Conservation (phyloP, 1,140 invertebrate species). For the Drosophila lacertosa region DNA sequence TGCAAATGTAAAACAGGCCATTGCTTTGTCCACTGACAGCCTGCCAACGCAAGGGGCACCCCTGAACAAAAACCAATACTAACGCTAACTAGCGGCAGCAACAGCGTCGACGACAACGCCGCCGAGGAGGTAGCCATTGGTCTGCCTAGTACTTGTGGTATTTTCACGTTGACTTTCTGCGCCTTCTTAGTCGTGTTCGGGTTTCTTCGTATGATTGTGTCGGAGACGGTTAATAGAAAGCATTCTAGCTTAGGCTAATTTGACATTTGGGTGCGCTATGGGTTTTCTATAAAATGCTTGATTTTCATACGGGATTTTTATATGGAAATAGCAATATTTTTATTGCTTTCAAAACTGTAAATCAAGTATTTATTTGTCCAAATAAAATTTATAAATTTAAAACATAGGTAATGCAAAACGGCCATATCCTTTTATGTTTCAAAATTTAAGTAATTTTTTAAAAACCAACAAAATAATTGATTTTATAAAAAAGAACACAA, state of each 20-base stretch:
- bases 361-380: too few species aligned
- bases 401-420: too few species aligned
- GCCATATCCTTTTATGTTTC: not conserved
- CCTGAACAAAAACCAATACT: conserved; percentile 11
- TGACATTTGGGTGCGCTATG: conserved; percentile 5
- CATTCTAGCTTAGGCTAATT: conserved; percentile 6
- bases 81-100: conserved; percentile 8
- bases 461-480: conserved; percentile 34
- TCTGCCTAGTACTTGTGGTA: conserved; percentile 28
- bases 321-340: too few species aligned
- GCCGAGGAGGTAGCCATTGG: conserved; percentile 42
- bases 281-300: not conserved
- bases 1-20: conserved; percentile 77
- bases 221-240: conserved; percentile 20
- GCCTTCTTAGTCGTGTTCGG: conserved; percentile 52
- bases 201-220: conserved; percentile 36
- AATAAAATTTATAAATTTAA: too few species aligned
- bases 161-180: conserved; percentile 22
- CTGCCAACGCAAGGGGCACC: conserved; percentile 3
- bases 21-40: conserved; percentile 62
- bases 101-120: not conserved
- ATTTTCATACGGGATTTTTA: too few species aligned
- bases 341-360: too few species aligned
- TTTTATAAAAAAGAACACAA: conserved; percentile 27
- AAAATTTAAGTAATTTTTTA: not conserved